A percentile compares a stretch with the other conserved stretches of the same genome.
These are phyloP conservation scores for Euphydryas editha DNA, from an alignment of 2,888 invertebrate species.

Conservation along the genomic window DNA sequence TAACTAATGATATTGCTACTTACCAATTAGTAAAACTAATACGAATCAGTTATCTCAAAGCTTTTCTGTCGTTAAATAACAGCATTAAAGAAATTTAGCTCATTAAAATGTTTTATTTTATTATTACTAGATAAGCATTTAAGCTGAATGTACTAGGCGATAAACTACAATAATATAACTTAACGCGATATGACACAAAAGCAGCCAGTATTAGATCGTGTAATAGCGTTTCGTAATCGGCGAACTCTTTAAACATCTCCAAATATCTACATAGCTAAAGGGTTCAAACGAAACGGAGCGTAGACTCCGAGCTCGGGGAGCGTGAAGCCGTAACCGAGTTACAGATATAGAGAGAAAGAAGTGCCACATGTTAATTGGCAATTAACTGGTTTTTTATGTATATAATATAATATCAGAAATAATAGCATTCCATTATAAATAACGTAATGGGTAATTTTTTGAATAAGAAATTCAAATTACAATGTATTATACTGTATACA, in stretches of 20 bases:
- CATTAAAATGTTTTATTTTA: not conserved
- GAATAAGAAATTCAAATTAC: no score
- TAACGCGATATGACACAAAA: constrained; percentile 9
- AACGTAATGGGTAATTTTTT: no score
- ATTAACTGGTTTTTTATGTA: no score
- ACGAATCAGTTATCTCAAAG: not conserved
- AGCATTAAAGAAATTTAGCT: not conserved
- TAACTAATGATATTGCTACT: constrained; percentile 4
- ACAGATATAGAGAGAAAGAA: constrained; percentile 48
- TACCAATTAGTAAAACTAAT: constrained; percentile 12
- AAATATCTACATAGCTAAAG: constrained; percentile 62
- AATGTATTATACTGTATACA: no score
- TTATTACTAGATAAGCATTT: not conserved
- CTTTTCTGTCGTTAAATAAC: not conserved
- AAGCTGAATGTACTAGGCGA: not conserved
- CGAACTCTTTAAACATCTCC: constrained; percentile 68
- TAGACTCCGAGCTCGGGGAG: constrained; percentile 53
- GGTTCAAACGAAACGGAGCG: constrained; percentile 68
- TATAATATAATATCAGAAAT: no score
- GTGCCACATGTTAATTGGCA: constrained; percentile 21
- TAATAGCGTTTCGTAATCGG: constrained; percentile 61
- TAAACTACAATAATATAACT: not conserved
- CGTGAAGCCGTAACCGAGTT: constrained; percentile 67
- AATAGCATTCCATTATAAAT: no score
- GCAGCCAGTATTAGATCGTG: constrained; percentile 34